Percentiles rank a stretch among this genome's conserved stretches.
Evolutionary conservation across 2,113 vertebrate species (phyloP).

Genomic region (Xyliphius kryptos): DNA sequence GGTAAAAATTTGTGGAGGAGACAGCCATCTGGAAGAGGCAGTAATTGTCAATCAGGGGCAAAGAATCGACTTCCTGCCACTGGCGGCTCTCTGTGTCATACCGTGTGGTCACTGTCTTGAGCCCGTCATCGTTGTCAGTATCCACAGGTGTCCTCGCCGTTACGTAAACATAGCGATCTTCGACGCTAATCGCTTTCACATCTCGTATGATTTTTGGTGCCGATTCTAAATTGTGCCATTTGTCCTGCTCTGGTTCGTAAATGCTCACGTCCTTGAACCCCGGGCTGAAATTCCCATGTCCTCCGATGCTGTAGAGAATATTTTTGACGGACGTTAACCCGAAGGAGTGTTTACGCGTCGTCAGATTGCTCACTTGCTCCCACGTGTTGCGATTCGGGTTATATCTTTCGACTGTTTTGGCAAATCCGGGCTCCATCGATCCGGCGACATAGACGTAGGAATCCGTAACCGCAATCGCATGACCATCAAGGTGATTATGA

Average conservation of each 20-base stretch:
- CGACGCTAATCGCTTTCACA: conserved; percentile 87
- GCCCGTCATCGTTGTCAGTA: conserved; percentile 84
- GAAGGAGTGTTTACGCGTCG: conserved; percentile 93
- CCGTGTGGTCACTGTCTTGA: conserved; percentile 84
- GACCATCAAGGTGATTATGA: conserved; percentile 94
- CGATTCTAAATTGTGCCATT: conserved; percentile 92
- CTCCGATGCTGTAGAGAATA: conserved; percentile 92
- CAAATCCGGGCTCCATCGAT: conserved; percentile 96
- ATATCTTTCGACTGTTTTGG: conserved; percentile 94
- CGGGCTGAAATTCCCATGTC: conserved; percentile 94
- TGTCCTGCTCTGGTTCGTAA: conserved; percentile 90
- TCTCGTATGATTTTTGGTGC: conserved; percentile 95
- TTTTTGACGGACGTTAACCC: conserved; percentile 89
- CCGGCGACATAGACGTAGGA: conserved; percentile 92
- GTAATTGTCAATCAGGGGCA: conserved; percentile 94
- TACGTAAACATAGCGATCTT: conserved; percentile 89
- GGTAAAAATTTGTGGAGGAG: conserved; percentile 91
- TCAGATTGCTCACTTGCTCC: conserved; percentile 93
- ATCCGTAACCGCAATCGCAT: conserved; percentile 87
- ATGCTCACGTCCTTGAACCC: conserved; percentile 95
- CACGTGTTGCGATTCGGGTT: conserved; percentile 92
- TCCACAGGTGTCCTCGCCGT: conserved; percentile 91
- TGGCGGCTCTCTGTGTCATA: conserved; percentile 89
- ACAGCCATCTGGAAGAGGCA: conserved; percentile 95
- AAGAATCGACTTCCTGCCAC: conserved; percentile 92